These are phyloP conservation scores for Bombus impatiens DNA, from an alignment of 1,140 invertebrate species.

Conservation along the genomic window DNA sequence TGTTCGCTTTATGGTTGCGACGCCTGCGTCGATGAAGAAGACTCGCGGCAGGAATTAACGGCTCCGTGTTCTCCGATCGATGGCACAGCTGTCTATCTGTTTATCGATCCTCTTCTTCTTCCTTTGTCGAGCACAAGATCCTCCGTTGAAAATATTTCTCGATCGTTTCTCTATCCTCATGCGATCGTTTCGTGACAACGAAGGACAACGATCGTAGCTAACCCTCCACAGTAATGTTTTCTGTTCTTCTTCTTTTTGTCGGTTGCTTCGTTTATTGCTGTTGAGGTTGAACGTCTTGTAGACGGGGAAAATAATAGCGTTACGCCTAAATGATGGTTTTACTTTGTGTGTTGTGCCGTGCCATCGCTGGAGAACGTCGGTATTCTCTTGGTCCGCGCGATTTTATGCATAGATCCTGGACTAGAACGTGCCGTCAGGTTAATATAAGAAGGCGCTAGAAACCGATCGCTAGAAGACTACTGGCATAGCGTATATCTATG, in stretches of 20 bases:
- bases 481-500: slow-evolving; percentile 65
- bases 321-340: neutral
- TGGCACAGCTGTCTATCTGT: neutral
- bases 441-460: slow-evolving; percentile 68
- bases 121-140: neutral
- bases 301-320: too few relatives aligned
- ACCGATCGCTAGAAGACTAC: slow-evolving; percentile 67
- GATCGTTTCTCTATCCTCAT: neutral
- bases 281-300: neutral
- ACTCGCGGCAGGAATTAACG: slow-evolving; percentile 49
- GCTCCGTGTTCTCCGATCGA: slow-evolving; percentile 60
- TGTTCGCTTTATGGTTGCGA: slow-evolving; percentile 26
- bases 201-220: neutral
- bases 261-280: slow-evolving; percentile 15
- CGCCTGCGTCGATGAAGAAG: slow-evolving; percentile 56
- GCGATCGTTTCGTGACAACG: neutral
- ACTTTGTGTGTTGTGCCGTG: slow-evolving; percentile 4
- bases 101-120: neutral
- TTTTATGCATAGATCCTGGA: slow-evolving; percentile 55
- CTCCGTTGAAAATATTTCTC: neutral
- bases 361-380: slow-evolving; percentile 43
- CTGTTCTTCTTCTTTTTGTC: neutral
- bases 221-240: neutral
- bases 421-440: slow-evolving; percentile 56
- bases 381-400: slow-evolving; percentile 10